These are phyloP conservation scores for Campylomormyrus numenius DNA, from an alignment of 2,113 vertebrate genomes.

Conservation along the genomic window DNA sequence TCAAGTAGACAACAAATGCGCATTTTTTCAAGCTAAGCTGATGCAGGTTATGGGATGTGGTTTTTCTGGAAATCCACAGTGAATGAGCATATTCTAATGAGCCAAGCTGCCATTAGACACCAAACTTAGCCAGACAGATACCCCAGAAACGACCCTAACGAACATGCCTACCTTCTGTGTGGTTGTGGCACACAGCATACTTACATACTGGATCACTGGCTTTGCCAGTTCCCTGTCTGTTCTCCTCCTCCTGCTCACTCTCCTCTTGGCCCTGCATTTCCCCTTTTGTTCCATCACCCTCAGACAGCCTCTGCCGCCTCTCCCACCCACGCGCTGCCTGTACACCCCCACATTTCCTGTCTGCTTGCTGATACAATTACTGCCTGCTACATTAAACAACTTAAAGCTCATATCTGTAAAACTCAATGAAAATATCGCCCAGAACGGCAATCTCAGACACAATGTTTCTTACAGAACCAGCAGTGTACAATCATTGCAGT, in stretches of 20 bases:
- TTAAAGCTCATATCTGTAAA: background rate
- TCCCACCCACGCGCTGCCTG: background rate
- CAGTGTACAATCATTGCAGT: background rate
- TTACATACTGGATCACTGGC: background rate
- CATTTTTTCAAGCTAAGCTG: background rate
- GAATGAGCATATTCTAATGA: background rate
- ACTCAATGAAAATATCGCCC: background rate
- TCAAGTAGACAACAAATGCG: background rate
- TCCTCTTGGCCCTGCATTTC: background rate
- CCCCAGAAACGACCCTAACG: background rate
- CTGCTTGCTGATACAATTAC: background rate
- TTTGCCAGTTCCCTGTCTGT: background rate
- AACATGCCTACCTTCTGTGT: background rate
- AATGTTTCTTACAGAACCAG: background rate
- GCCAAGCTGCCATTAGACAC: background rate
- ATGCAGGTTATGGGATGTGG: background rate
- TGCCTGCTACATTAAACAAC: background rate
- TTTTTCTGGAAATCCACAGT: background rate
- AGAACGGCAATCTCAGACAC: background rate
- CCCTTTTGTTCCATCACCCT: background rate
- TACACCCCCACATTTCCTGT: constrained; percentile 6
- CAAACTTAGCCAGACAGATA: background rate
- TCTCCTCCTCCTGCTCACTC: background rate
- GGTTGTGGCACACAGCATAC: background rate
- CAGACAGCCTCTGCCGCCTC: background rate